Conservation (phyloP, 1,140 invertebrate genomes). For the Macrobrachium rosenbergii region DNA sequence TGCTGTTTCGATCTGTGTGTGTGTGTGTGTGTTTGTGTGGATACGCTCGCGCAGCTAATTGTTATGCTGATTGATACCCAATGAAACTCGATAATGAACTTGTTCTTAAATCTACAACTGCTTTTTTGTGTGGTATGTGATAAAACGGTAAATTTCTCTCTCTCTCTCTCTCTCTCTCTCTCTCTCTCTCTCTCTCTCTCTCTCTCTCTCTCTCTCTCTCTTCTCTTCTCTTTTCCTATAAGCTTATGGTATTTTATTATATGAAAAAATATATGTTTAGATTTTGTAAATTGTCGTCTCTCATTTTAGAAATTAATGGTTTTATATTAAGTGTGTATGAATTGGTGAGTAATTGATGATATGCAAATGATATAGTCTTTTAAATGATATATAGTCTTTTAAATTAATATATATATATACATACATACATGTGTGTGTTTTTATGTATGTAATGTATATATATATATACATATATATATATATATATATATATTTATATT, state of each 20-base stretch:
- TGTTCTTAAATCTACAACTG: no score
- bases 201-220: not conserved
- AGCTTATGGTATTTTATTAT: not conserved
- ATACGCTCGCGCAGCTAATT: no score
- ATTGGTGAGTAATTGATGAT: not conserved
- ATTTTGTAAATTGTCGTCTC: not conserved
- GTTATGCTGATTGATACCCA: no score
- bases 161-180: not conserved
- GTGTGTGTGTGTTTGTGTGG: no score
- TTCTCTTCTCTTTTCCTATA: not conserved
- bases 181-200: not conserved
- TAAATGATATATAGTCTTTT: no score
- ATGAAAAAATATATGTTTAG: not conserved
- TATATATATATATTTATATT: not conserved
- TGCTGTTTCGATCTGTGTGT: no score
- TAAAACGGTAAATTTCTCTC: not conserved
- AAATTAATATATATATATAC: not conserved
- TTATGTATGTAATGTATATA: not conserved
- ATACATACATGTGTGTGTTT: not conserved
- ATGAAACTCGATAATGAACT: no score
- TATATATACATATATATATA: not conserved
- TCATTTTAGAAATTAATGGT: not conserved
- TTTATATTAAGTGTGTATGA: not conserved
- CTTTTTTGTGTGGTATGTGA: no score
- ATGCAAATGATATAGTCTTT: no score